Percentiles rank a stretch among this genome's conserved stretches.
Conservation (phyloP, 2,888 invertebrate species). For the Malthinus flaveolus region DNA sequence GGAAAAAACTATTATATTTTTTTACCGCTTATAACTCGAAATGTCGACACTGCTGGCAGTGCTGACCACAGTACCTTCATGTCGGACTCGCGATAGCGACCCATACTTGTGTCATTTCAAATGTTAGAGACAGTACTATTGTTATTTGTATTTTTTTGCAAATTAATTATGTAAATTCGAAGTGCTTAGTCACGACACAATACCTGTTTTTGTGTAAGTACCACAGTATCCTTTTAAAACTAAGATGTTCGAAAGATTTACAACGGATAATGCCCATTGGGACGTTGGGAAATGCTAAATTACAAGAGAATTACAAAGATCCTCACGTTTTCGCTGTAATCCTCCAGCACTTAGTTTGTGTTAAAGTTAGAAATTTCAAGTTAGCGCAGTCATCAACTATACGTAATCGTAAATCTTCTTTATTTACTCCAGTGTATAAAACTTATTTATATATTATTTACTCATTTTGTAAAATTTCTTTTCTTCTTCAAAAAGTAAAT, state of each 20-base stretch:
- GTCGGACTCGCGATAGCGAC: too few species aligned
- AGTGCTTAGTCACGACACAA: neutral
- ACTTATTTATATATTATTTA: too few species aligned
- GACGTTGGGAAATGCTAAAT: constrained; percentile 18
- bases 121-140: too few species aligned
- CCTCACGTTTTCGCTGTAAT: constrained; percentile 17
- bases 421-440: neutral
- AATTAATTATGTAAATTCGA: too few species aligned
- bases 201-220: constrained; percentile 3
- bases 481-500: too few species aligned
- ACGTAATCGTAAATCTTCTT: neutral
- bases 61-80: too few species aligned
- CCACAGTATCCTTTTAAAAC: constrained; percentile 5
- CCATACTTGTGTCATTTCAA: too few species aligned
- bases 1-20: too few species aligned
- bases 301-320: constrained; percentile 19
- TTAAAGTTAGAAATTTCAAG: constrained; percentile 16
- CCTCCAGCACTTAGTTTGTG: constrained; percentile 17
- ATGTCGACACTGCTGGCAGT: too few species aligned
- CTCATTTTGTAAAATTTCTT: too few species aligned
- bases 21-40: too few species aligned
- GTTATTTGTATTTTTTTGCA: too few species aligned
- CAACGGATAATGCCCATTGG: constrained; percentile 14
- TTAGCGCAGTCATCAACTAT: constrained; percentile 3
- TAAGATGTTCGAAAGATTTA: constrained; percentile 8